Conservation (phyloP, 2,797 vertebrate genomes). For the Pristis pectinata region DNA sequence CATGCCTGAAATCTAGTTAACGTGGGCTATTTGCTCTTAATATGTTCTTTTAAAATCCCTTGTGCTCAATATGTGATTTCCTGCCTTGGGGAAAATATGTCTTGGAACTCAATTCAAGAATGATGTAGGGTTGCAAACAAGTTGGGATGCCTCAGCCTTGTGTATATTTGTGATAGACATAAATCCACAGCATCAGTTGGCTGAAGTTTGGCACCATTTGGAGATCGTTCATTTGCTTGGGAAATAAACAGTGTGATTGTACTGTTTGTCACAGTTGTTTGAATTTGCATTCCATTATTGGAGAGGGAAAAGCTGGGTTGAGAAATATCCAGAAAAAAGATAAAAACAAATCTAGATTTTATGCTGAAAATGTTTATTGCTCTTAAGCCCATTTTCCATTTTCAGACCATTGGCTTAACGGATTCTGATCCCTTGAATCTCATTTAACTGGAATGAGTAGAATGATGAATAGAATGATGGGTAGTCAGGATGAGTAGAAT, state of each 20-base stretch:
- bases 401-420: not conserved
- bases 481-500: not conserved
- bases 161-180: not conserved
- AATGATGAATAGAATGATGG: too few species aligned
- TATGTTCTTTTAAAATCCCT: not conserved
- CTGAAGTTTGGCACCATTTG: not conserved
- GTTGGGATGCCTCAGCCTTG: not conserved
- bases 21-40: not conserved
- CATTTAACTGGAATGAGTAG: not conserved
- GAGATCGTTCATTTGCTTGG: not conserved
- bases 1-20: not conserved
- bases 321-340: not conserved
- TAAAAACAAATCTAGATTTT: not conserved
- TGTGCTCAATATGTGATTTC: not conserved
- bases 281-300: not conserved
- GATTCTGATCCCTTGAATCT: not conserved
- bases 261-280: not conserved
- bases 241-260: not conserved
- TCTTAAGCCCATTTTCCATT: not conserved
- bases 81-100: not conserved
- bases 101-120: not conserved
- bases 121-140: not conserved
- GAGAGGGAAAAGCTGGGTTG: not conserved
- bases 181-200: not conserved
- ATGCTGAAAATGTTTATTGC: not conserved